phyloP scores from a whole-genome alignment of 2,797 vertebrate species.

The Rousettus madagascariensis region DNA sequence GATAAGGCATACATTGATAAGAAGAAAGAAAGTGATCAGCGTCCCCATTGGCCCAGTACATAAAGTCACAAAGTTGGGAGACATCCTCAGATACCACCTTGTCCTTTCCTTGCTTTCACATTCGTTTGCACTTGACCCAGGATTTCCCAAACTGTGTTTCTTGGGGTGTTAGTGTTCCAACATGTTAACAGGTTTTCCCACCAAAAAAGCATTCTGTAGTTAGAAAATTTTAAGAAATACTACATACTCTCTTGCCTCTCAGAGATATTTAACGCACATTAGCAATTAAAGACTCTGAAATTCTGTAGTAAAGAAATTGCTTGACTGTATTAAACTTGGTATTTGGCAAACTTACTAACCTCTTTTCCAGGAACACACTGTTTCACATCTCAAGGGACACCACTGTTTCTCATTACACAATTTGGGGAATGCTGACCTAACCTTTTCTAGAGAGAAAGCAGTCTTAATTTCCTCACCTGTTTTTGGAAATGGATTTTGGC shows the following conservation, averaged over 20 bases:
- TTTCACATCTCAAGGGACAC: neutral
- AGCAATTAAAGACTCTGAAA: neutral
- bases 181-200: neutral
- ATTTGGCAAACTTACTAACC: slow-evolving; percentile 12
- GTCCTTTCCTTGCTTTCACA: neutral
- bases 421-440: slow-evolving; percentile 31
- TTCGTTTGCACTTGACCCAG: neutral
- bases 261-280: slow-evolving; percentile 15
- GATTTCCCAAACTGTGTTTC: slow-evolving; percentile 35
- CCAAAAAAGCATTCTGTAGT: slow-evolving; percentile 6
- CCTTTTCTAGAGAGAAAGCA: neutral
- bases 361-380: neutral
- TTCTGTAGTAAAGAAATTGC: slow-evolving; percentile 29
- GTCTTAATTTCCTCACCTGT: slow-evolving; percentile 40
- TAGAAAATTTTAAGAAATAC: slow-evolving; percentile 26
- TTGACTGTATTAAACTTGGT: slow-evolving; percentile 1
- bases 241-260: neutral
- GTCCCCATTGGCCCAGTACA: neutral
- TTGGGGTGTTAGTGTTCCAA: neutral
- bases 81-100: neutral
- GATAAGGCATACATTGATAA: neutral
- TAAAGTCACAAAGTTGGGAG: neutral
- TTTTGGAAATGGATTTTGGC: slow-evolving; percentile 44
- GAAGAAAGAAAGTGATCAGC: neutral
- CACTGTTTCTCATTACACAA: neutral